Evolutionary conservation across 1,140 invertebrate species (phyloP), one percentile per base, ranked within the genome.

Genomic region (Calycopis cecrops): DNA sequence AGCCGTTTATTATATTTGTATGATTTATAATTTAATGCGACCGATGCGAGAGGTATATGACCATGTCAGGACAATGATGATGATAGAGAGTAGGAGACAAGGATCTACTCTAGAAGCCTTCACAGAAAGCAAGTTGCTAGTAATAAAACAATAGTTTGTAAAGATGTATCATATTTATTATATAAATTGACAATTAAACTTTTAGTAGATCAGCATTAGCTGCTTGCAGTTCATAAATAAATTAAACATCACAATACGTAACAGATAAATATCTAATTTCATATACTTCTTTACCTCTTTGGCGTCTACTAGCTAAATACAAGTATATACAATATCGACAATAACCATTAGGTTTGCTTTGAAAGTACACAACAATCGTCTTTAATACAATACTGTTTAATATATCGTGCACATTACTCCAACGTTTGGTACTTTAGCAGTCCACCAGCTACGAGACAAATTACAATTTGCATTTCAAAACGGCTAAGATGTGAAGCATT

Each of bases 261-360:
- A 80, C 79, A 84, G 72, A 78, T 81, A 81, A 78, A 83, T 86
- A 81, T 62, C 64, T 71, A 68, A 68, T 70, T 65, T 69, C 65
- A 73, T 72, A 68, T 67, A 65, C 52, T 68, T 69, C 63, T 66
- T 73, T 73, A 76, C 81, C 79, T 86, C 83, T 86, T 86, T 86
- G 83, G 83, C 83, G 68, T 85, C 75, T 85, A 86, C 82, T 85
- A 86, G 83, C 83, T 86, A 85, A 76, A 48, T 62, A 64, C 37
- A 28, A 3, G 51, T 53, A 53, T 53, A 53, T 53, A 53, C 52
- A 53, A 53, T 53, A 42, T 44, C 17, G 52, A 33, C 52, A 53
- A 53, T 44, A 21, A 55, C 37, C 28, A n/a, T n/a, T n/a, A 33
- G 16, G 14, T 44, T 50, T 35, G 12, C 33, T 14, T 50, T 8